Base-by-base conservation (phyloP, 2,888 invertebrate species). In the Agrochola macilenta region DNA sequence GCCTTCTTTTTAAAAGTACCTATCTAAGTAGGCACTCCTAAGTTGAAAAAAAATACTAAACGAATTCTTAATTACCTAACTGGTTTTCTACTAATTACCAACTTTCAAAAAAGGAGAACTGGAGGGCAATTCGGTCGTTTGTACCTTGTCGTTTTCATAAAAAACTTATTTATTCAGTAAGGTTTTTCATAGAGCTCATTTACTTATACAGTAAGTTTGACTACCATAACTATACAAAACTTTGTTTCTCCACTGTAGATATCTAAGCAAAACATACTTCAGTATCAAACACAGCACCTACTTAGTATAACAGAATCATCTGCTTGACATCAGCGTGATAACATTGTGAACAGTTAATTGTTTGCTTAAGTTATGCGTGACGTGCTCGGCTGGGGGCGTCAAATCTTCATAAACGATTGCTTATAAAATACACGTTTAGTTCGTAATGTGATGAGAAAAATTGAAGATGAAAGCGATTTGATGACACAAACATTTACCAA, bases 321-420 rank as follows among this genome's bases (percentile, higher is more conserved):
- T 57, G 54, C 64, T 61, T 54, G 60, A 77, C 69, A 76, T 72
- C 58, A 71, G 20, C 17, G 1, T 63, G 77, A 80, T 84, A 84
- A 81, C 78, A 81, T 80, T 80, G 78, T 84, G 69, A 79, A 58
- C 68, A 81, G 76, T 82, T 81, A 82, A 87, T 87, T 88, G 82
- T 84, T 84, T 83, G 61, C 60, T 52, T 86, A 77, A 82, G 69
- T 84, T 82, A 81, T 84, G 70, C 82, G 43, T 75, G 76, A 76
- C 82, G 68, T 17, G 20, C 69, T 69, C 46, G 69, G 12, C 61
- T 30, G 70, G 39, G 43, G 54, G 5, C 57, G 69, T 79, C 52
- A 61, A 64, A 79, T 83, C 70, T 76, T 78, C 68, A 74, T 79
- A 69, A 81, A 72, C n/a, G 35, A 39, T 74, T 65, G 71, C 78